phyloP scores from a whole-genome alignment of 1,140 invertebrate genomes.

The Habropoda laboriosa region DNA sequence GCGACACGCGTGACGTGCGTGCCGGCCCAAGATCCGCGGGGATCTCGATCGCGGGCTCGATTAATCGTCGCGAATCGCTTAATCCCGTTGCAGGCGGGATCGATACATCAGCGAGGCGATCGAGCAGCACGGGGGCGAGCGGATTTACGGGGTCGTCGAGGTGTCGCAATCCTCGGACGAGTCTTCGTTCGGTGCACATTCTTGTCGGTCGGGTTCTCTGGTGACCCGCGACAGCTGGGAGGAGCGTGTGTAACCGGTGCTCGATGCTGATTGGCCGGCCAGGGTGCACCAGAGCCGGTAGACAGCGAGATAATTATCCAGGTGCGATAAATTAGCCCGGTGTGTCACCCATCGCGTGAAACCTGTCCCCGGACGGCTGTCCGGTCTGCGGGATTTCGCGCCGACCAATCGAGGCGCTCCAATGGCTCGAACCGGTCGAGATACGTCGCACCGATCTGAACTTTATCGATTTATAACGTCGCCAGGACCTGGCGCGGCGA shows the following conservation, averaged over 20 bases:
- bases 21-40: not conserved
- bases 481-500: constrained; percentile 15
- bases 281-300: constrained; percentile 51
- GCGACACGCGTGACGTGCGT: not conserved
- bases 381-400: constrained; percentile 65
- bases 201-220: constrained; percentile 26
- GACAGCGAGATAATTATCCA: constrained; percentile 74
- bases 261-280: constrained; percentile 67
- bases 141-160: constrained; percentile 53
- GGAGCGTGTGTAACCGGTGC: constrained; percentile 62
- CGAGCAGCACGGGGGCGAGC: constrained; percentile 15
- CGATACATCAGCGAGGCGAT: constrained; percentile 36
- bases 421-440: constrained; percentile 58
- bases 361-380: constrained; percentile 72
- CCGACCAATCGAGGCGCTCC: constrained; percentile 69
- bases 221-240: constrained; percentile 63
- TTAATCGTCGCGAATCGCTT: constrained; percentile 44
- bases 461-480: constrained; percentile 60
- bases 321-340: constrained; percentile 74
- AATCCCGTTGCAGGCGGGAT: not conserved
- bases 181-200: constrained; percentile 29
- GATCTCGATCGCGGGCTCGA: constrained; percentile 10
- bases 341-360: constrained; percentile 74
- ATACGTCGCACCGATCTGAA: constrained; percentile 54
- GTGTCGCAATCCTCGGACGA: constrained; percentile 46